phyloP scores from a whole-genome alignment of 2,888 invertebrate genomes.

The Eilema caniola region DNA sequence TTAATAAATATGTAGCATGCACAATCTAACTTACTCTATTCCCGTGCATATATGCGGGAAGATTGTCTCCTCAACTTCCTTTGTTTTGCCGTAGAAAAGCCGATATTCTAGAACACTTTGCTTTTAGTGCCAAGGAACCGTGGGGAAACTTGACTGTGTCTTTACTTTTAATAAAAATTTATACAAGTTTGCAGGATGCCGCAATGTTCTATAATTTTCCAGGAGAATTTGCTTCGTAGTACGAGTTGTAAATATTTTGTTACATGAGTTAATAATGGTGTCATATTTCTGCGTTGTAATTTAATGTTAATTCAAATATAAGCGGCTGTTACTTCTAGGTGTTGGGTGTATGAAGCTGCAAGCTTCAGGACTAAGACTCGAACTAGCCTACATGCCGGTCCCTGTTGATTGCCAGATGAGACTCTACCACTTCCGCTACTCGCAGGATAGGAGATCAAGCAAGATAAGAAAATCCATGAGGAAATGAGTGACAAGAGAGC shows the following conservation, averaged over 20 bases:
- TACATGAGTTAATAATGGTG: not conserved
- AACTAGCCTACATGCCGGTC: not conserved
- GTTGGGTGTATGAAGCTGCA: not conserved
- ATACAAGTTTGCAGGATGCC: slow-evolving; percentile 18
- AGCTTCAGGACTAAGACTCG: too few species aligned
- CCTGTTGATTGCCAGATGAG: too few species aligned
- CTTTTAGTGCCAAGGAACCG: slow-evolving; percentile 28
- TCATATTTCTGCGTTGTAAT: not conserved
- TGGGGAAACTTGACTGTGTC: slow-evolving; percentile 31
- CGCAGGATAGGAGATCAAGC: too few species aligned
- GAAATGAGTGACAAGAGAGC: too few species aligned
- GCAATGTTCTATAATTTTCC: slow-evolving; percentile 18
- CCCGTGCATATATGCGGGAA: slow-evolving; percentile 21
- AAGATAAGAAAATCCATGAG: too few species aligned
- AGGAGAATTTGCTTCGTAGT: slow-evolving; percentile 7
- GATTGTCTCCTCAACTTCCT: slow-evolving; percentile 28
- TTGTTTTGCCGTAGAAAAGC: slow-evolving; percentile 33
- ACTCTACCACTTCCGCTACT: not conserved
- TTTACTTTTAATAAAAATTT: slow-evolving; percentile 31
- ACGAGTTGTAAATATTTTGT: not conserved
- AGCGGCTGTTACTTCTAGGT: not conserved
- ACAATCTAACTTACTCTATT: slow-evolving; percentile 20
- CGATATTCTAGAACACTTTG: slow-evolving; percentile 38
- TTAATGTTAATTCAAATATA: not conserved
- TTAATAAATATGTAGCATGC: not conserved